These are phyloP conservation scores for Xenotilapia caudafasciata DNA, from an alignment of 2,113 vertebrate genomes.

Conservation along the genomic window DNA sequence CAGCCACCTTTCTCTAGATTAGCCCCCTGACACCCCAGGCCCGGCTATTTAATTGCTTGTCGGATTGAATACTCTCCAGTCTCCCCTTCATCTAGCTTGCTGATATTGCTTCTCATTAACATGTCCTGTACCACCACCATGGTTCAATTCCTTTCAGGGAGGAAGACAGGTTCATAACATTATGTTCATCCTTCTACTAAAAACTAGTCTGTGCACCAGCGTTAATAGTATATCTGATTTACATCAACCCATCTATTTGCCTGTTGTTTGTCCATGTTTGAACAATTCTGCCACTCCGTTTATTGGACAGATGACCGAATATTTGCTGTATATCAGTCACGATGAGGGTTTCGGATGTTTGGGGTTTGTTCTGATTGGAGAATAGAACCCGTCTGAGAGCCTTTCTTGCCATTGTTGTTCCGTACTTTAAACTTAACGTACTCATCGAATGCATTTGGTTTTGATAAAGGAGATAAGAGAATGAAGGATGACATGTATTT, in stretches of 20 bases:
- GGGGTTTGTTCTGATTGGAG: background rate
- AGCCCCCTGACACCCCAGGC: slow-evolving; percentile 20
- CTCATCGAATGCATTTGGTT: background rate
- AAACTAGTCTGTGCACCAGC: background rate
- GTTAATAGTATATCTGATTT: background rate
- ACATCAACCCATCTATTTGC: background rate
- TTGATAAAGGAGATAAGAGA: background rate
- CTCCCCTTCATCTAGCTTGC: slow-evolving; percentile 17
- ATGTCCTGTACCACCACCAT: slow-evolving; percentile 2
- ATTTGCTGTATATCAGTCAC: background rate
- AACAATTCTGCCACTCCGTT: background rate
- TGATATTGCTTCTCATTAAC: slow-evolving; percentile 58
- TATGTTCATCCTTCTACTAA: background rate
- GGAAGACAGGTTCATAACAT: slow-evolving; percentile 26
- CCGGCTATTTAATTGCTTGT: slow-evolving; percentile 52
- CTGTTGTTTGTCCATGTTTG: background rate
- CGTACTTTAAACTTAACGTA: background rate
- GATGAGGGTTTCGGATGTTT: background rate
- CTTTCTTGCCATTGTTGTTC: background rate
- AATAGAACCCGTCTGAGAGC: background rate
- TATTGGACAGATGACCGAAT: background rate
- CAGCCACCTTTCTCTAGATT: slow-evolving; percentile 26
- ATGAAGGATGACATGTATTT: background rate
- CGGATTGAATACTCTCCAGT: slow-evolving; percentile 43
- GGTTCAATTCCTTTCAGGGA: slow-evolving; percentile 9